Conservation (phyloP, 2,113 vertebrate genomes). For the Lepus americanus region DNA sequence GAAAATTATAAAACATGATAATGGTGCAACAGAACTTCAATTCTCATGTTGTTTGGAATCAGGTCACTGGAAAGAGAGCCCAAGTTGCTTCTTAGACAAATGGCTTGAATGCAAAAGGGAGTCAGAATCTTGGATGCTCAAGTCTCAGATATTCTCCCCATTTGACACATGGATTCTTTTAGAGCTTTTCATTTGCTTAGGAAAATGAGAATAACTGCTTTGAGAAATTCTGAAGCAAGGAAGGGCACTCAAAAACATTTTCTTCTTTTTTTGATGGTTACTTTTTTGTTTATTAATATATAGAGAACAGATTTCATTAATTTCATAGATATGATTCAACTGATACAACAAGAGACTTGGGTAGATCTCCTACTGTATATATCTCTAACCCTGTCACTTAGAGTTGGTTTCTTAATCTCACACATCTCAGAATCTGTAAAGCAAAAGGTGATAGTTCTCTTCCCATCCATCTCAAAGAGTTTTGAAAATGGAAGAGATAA, state of each 20-base stretch:
- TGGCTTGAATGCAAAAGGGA: slow-evolving; percentile 31
- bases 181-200: background rate
- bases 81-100: slow-evolving; percentile 40
- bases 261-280: background rate
- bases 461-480: background rate
- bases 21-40: slow-evolving; percentile 44
- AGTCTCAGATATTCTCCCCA: background rate
- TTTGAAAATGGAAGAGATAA: slow-evolving; percentile 25
- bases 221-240: background rate
- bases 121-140: background rate
- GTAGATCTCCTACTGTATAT: background rate
- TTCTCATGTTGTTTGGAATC: slow-evolving; percentile 62
- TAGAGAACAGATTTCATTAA: no score
- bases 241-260: background rate
- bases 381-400: background rate
- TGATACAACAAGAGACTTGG: background rate
- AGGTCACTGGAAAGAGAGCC: slow-evolving; percentile 69
- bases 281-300: no score
- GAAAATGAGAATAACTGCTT: background rate
- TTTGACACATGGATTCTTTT: background rate
- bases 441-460: background rate
- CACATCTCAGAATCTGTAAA: background rate
- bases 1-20: slow-evolving; percentile 72
- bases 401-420: background rate
- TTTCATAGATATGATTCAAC: no score